Percentiles rank a stretch among this genome's conserved stretches.
Conservation (phyloP, 2,797 vertebrate genomes). For the Dermochelys coriacea region DNA sequence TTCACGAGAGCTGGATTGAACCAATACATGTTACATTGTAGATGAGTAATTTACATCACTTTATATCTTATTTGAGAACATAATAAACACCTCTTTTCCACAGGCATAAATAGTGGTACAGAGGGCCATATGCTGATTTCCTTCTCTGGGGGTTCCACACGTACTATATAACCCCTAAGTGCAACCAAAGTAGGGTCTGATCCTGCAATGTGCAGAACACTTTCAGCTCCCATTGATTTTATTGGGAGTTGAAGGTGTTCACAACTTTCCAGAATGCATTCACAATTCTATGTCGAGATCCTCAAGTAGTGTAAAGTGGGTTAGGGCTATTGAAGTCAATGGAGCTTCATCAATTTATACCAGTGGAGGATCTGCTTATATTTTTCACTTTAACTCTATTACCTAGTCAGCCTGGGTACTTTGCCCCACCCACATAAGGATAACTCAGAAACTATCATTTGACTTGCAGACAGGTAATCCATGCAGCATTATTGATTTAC, state of each 20-base stretch:
- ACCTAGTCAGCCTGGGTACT: accelerated
- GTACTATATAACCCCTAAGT: neutral
- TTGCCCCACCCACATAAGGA: neutral
- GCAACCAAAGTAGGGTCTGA: no score
- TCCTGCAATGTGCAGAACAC: no score
- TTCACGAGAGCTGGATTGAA: neutral
- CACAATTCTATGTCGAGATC: neutral
- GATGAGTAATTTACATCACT: neutral
- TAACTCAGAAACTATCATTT: neutral
- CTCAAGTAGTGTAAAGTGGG: neutral
- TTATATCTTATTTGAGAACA: neutral
- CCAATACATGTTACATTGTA: neutral
- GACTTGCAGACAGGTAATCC: neutral
- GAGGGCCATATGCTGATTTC: neutral
- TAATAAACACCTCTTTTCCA: neutral
- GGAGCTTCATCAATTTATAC: neutral
- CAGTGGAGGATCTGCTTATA: neutral
- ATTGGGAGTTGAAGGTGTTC: neutral
- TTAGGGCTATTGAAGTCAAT: neutral
- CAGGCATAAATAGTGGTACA: neutral
- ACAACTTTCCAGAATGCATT: neutral
- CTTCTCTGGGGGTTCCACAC: neutral
- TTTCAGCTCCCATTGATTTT: neutral
- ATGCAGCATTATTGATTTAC: neutral
- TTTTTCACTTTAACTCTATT: neutral